Evolutionary conservation across 2,797 vertebrate genomes (phyloP).

Genomic region (Anas bahamensis): DNA sequence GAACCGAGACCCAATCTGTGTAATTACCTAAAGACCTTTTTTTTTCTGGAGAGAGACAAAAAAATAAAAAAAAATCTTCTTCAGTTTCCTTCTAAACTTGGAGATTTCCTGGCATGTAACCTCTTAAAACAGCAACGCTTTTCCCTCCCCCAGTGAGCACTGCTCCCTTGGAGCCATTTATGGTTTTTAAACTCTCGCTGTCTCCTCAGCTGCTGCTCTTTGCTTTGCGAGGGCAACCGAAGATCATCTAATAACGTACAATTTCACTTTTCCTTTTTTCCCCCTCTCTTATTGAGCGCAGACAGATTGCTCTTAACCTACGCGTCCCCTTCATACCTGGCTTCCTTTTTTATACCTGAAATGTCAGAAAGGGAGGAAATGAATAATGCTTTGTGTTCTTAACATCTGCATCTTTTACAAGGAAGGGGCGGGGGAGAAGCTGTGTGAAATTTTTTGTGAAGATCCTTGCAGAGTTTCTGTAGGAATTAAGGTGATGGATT

Average conservation of each 20-base stretch:
- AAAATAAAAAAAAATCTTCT: not conserved
- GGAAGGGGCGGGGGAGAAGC: not conserved
- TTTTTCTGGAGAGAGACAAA: not conserved
- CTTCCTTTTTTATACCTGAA: not conserved
- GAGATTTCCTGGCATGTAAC: not conserved
- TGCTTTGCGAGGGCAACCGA: not conserved
- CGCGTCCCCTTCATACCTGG: not conserved
- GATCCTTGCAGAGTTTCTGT: not conserved
- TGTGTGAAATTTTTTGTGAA: not conserved
- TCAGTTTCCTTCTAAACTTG: not conserved
- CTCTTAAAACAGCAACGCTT: not conserved
- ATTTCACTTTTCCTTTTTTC: not conserved
- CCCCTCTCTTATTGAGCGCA: not conserved
- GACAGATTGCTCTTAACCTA: not conserved
- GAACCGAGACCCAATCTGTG: fast-evolving
- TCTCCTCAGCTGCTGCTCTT: not conserved
- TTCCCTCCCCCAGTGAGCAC: not conserved
- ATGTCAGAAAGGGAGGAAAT: not conserved
- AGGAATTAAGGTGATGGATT: not conserved
- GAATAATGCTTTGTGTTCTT: not conserved
- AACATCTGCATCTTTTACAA: not conserved
- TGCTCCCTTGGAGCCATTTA: not conserved
- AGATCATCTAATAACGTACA: not conserved
- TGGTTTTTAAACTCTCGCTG: not conserved
- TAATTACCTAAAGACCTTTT: not conserved